Conservation (phyloP, 2,797 vertebrate species). For the Spinus olivaceus region DNA sequence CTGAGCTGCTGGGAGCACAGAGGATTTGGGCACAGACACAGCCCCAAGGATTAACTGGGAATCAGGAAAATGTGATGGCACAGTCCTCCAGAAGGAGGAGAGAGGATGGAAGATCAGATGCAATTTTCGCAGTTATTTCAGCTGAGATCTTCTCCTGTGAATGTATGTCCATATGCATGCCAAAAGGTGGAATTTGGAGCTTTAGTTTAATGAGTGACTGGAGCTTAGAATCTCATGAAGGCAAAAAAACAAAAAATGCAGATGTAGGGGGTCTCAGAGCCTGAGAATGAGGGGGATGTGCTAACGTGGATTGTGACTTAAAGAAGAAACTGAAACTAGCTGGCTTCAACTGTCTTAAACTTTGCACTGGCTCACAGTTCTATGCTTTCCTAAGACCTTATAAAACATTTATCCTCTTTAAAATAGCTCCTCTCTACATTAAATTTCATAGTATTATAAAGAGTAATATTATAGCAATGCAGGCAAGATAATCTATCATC, state of each 20-base stretch:
- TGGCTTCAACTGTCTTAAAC: neutral
- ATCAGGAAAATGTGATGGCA: neutral
- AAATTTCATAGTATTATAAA: neutral
- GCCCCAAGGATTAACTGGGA: neutral
- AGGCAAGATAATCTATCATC: neutral
- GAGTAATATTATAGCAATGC: neutral
- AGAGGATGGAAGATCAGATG: neutral
- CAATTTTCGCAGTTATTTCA: neutral
- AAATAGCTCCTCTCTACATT: neutral
- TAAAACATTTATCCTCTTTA: neutral
- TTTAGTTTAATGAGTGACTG: neutral
- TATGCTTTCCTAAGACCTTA: neutral
- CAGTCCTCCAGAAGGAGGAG: neutral
- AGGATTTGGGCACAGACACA: neutral
- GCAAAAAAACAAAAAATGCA: neutral
- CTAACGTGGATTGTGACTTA: neutral
- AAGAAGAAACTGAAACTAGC: neutral
- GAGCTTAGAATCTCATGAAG: neutral
- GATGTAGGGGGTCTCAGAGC: fast-evolving
- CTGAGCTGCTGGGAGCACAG: neutral
- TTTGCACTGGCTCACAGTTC: neutral
- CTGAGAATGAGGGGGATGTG: fast-evolving
- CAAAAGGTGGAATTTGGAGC: neutral
- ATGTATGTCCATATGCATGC: neutral
- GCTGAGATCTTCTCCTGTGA: neutral